Base-by-base conservation (phyloP, 1,140 invertebrate species). In the Homalodisca vitripennis region DNA sequence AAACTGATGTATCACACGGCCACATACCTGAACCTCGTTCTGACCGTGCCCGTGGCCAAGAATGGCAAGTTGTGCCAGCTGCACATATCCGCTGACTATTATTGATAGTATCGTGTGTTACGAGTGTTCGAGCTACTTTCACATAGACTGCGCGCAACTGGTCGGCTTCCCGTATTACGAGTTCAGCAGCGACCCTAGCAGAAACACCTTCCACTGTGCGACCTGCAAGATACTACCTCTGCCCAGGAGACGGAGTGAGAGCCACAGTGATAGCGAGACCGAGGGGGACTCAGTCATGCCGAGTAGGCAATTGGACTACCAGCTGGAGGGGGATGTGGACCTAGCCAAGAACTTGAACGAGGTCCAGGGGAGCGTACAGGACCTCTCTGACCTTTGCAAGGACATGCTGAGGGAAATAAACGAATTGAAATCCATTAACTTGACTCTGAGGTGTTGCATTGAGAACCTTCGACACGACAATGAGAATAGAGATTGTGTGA, bases 1-100 rank as follows among this genome's bases (percentile, higher is more conserved):
- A 60, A 60, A n/a, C 26, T 60, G 22, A 60, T 60, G 55, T 60
- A 60, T n/a, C 55, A 60, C 55, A 60, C 55, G 14, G 55, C 55
- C 55, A 26, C 55, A 27, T 60, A 60, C 27, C 12, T 60, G 12
- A 60, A 60, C 26, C n/a, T 60, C 2, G 55, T 60, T 22, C 27
- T 60, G 24, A 60, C 55, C 14, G 55, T 60, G 22, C 55, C 55
- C 6, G 6, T 12, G 10, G 24, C 14, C 10, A 26, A 22, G 22
- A 26, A 24, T 26, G 22, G 55, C 55, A 60, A 60, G 55, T 10
- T 60, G 55, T 26, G 55, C 55, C 29, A 60, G 55, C n/a, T 60
- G 55, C 27, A 60, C 22, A 22, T 60, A 60, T 26, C 55, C 55
- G 14, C n/a, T 60, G 55, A 22, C 24, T 22, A 26, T 60, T 27